Evolutionary conservation across 2,113 vertebrate genomes (phyloP), one percentile per base, ranked within the genome.

Genomic region (Grantiella picta): DNA sequence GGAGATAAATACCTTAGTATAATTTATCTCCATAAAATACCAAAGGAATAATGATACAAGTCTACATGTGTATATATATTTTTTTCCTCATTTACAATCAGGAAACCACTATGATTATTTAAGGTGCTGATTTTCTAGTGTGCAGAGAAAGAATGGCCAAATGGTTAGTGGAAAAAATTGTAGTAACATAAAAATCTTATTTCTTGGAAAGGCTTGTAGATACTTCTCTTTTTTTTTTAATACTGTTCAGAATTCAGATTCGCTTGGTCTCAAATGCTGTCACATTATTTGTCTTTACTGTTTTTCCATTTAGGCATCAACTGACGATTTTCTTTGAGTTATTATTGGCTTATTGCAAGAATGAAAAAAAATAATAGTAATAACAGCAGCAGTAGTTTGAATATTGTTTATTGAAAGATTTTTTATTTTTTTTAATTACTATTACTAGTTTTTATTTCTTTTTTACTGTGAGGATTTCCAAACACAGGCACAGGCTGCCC

Each of bases 1-100:
- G 2, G 20, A 75, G 3, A 23, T 56, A 65, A 66, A 61, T 47
- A 5, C 10, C 6, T 14, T 40, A 17, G 14, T 24, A 31, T 38
- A 29, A 14, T 40, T 72, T 27, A 35, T 35, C 11, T 9, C 11
- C 12, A 45, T 23, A 68, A 52, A 75, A 52, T 21, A 25, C 5
- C 2, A 73, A 56, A 61, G 8, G 22, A 64, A 61, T 45, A 65
- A n/a, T 40, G 23, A 70, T 28, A 70, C 1, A 31, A 36, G 9
- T 22, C 9, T 28, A 22, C 42, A 42, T 1, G 2, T 27, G 42
- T 44, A 21, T 29, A 2, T 18, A 1, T 15, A 6, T n/a, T 11
- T 60, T 28, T 12, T 10, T 5, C 16, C 13, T 22, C 21, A 5
- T 53, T 57, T 52, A 57, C 7, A 7, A 24, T 57, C 11, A 35